These are phyloP conservation scores for Balaenoptera acutorostrata DNA, from an alignment of 2,113 vertebrate genomes.

Conservation along the genomic window DNA sequence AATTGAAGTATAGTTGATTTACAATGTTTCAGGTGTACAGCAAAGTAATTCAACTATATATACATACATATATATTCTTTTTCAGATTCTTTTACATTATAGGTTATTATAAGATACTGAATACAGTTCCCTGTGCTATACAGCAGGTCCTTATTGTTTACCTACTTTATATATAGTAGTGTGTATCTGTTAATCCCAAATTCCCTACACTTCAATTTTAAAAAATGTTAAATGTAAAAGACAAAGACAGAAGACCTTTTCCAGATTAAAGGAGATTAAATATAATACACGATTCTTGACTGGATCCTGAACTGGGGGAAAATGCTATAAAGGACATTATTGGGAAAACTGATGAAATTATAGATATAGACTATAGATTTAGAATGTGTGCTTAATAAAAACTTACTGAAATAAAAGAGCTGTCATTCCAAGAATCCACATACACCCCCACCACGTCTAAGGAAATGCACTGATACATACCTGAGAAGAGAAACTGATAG, in stretches of 20 bases:
- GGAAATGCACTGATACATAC: not conserved
- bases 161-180: not conserved
- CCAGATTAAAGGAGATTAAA: constrained; percentile 2
- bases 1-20: not conserved
- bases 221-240: not conserved
- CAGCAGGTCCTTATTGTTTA: not conserved
- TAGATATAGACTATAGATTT: not conserved
- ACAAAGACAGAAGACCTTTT: not conserved
- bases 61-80: not conserved
- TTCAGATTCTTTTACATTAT: not conserved
- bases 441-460: not conserved
- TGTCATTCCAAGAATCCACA: constrained; percentile 32
- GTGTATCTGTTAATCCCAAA: not conserved
- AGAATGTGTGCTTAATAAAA: not conserved
- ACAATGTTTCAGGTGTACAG: not conserved
- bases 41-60: not conserved
- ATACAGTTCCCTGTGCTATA: not conserved
- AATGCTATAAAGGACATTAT: not conserved
- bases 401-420: not conserved
- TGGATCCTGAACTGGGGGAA: not conserved
- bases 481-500: not conserved
- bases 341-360: constrained; percentile 9
- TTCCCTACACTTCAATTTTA: not conserved
- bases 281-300: not conserved
- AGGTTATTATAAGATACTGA: not conserved